Conservation (phyloP, 2,888 invertebrate genomes). For the Papilio protenor region DNA sequence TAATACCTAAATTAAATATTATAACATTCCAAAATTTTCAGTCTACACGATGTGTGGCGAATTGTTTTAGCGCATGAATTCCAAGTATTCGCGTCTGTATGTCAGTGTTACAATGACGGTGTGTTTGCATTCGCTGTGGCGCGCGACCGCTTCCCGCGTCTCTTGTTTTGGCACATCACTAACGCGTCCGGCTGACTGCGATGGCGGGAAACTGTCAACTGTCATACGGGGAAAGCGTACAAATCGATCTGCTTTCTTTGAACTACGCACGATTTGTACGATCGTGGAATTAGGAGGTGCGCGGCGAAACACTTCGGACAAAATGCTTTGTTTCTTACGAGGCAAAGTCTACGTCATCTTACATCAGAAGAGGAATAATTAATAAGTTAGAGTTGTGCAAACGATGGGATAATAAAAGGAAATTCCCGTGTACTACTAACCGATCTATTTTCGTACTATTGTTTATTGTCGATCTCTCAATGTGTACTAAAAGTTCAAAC, state of each 20-base stretch:
- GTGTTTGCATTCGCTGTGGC: slow-evolving; percentile 34
- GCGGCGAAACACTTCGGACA: no score
- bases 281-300: background rate
- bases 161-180: slow-evolving; percentile 33
- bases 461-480: no score
- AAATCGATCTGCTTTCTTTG: slow-evolving; percentile 24
- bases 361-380: no score
- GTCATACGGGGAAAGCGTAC: slow-evolving; percentile 37
- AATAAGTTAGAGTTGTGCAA: no score
- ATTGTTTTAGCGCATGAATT: slow-evolving; percentile 40
- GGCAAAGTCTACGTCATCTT: no score
- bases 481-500: no score
- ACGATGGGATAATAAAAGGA: no score
- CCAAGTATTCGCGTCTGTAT: slow-evolving; percentile 27
- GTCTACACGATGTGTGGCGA: background rate
- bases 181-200: slow-evolving; percentile 42
- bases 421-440: no score
- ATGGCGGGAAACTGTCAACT: slow-evolving; percentile 44
- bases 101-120: slow-evolving; percentile 27
- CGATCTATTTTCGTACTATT: no score
- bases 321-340: no score
- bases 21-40: slow-evolving; percentile 25
- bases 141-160: slow-evolving; percentile 24
- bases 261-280: background rate
- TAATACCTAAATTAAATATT: background rate